These are phyloP conservation scores for Cosmia pyralina DNA, from an alignment of 2,888 invertebrate genomes.

Conservation along the genomic window DNA sequence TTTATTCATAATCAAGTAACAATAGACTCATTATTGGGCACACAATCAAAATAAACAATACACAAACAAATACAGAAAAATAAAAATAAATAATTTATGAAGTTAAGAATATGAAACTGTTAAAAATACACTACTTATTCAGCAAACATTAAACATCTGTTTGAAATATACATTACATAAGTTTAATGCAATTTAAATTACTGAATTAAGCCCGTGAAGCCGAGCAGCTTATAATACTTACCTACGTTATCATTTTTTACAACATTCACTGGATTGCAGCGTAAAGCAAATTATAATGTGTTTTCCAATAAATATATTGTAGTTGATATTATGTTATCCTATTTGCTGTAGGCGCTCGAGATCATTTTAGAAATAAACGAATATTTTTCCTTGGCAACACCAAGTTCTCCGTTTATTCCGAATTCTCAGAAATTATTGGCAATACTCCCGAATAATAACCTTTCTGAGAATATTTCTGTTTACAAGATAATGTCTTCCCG, in stretches of 20 bases:
- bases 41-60: too few relatives aligned
- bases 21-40: too few relatives aligned
- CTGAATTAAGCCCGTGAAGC: not conserved
- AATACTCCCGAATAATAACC: not conserved
- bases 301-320: not conserved
- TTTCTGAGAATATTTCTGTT: conserved; percentile 18
- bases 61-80: too few relatives aligned
- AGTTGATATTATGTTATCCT: not conserved
- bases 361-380: not conserved
- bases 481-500: conserved; percentile 37
- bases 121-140: too few relatives aligned
- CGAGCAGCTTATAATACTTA: not conserved
- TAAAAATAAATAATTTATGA: too few relatives aligned
- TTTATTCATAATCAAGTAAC: too few relatives aligned
- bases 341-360: not conserved
- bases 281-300: not conserved
- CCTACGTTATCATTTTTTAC: not conserved
- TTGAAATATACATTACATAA: not conserved
- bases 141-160: too few relatives aligned
- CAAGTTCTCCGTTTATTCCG: not conserved
- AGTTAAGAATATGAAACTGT: too few relatives aligned
- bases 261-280: not conserved
- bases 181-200: not conserved
- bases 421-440: conserved; percentile 35
- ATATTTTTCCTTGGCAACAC: conserved; percentile 5